Evolutionary conservation across 2,888 invertebrate genomes (phyloP), one percentile per base, ranked within the genome.

Genomic region (Incurvaria masculella): DNA sequence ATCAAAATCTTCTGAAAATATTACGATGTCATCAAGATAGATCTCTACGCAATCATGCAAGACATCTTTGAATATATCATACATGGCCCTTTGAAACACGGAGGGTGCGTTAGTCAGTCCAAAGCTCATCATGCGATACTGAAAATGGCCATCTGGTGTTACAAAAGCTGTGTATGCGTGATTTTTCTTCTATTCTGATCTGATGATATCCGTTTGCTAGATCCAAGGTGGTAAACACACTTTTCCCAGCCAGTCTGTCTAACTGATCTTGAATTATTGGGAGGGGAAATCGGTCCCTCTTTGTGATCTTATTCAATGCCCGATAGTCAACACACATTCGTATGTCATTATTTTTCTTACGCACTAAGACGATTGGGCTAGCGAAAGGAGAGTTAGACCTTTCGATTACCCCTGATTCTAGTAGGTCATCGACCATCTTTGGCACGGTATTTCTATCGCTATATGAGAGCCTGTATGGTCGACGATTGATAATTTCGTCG

Each of bases 161-260:
- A 63, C 54, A 48, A 65, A 63, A 1, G 61, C 56, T 0, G 62
- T 64, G 38, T 57, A 58, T 41, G 20, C 51, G 47, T 20, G 59
- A 56, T 6, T 48, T 46, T 21, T 57, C 45, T 10, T 57, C 49
- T 16, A 67, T 48, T 3, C 55, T 53, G 0, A 66, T 58, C 46
- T 67, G 65, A 39, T 65, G 65, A 50, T 63, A 64, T 0, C 62
- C 62, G 18, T 61, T 61, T 4, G 57, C 56, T 2, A 66, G 44
- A 44, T 61, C 61, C 3, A 63, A 49, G 6, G 59, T 57, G 4
- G 53, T 61, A 41, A 62, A 64, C 38, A 51, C 57, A 10, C 44
- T 55, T 6, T 59, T 58, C 4, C 57, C 57, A 43, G 57, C 55
- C 2, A 63, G 50, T 33, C 54, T 50, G 21, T 62, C 57, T 4